A percentile compares a stretch with the other conserved stretches of the same genome.
phyloP scores from a whole-genome alignment of 1,140 invertebrate genomes.

The Tigriopus japonicus region DNA sequence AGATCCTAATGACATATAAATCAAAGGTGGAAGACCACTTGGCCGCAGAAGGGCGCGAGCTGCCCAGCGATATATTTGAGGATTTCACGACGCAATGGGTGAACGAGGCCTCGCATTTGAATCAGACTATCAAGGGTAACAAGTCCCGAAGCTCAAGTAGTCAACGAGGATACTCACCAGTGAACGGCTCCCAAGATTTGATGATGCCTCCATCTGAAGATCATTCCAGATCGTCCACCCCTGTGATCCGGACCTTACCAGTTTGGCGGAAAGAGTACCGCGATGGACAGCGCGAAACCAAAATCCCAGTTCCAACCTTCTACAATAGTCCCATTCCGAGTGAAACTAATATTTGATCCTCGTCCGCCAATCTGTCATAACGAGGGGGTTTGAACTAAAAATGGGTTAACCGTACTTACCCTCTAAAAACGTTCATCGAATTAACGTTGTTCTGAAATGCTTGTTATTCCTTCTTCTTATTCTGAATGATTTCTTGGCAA shows the following conservation, averaged over 20 bases:
- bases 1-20: constrained; percentile 15
- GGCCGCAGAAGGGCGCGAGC: constrained; percentile 8
- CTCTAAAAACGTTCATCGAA: too few relatives aligned
- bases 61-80: constrained; percentile 10
- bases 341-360: too few relatives aligned
- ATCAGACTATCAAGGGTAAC: background rate
- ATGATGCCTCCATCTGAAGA: too few relatives aligned
- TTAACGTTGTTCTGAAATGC: too few relatives aligned
- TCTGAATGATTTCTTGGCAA: too few relatives aligned
- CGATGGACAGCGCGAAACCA: constrained; percentile 7
- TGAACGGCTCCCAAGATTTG: too few relatives aligned
- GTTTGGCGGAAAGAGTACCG: constrained; percentile 12
- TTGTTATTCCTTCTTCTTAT: too few relatives aligned
- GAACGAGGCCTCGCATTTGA: background rate
- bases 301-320: constrained; percentile 14
- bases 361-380: too few relatives aligned
- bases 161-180: background rate
- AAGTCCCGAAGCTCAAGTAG: background rate
- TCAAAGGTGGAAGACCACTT: constrained; percentile 8
- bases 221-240: too few relatives aligned
- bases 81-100: constrained; percentile 11
- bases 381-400: too few relatives aligned
- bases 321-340: background rate
- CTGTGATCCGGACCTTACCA: background rate
- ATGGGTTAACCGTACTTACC: too few relatives aligned